Conservation (phyloP, 2,113 vertebrate species). For the Casuarius casuarius region DNA sequence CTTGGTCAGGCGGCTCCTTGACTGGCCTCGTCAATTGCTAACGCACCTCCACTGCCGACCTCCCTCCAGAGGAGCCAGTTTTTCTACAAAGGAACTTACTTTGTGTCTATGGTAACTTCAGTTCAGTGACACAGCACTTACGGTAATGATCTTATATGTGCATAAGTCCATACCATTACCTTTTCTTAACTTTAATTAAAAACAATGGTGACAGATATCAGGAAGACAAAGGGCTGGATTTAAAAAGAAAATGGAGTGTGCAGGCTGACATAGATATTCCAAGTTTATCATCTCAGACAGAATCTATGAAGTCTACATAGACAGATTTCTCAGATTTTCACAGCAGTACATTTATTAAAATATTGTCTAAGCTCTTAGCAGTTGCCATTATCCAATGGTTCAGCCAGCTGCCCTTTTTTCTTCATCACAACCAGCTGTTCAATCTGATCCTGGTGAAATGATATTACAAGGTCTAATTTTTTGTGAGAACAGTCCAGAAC, state of each 20-base stretch:
- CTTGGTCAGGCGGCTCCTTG: accelerated
- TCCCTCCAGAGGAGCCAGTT: background rate
- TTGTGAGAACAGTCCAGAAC: background rate
- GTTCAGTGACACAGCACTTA: background rate
- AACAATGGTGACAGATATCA: background rate
- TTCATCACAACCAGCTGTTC: background rate
- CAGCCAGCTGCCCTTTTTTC: background rate
- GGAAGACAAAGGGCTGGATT: accelerated
- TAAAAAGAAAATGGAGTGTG: background rate
- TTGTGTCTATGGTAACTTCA: background rate
- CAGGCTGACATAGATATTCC: background rate
- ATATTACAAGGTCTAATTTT: background rate
- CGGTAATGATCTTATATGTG: background rate
- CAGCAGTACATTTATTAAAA: background rate
- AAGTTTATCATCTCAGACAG: background rate
- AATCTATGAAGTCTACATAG: background rate
- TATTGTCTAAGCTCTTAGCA: background rate
- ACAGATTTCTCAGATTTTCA: background rate
- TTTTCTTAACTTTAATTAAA: background rate
- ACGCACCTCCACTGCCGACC: background rate
- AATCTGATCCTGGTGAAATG: background rate
- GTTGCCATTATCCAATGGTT: background rate
- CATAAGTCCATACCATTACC: background rate
- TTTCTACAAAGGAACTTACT: background rate
- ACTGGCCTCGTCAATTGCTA: background rate